phyloP scores from a whole-genome alignment of 1,140 invertebrate species.

The Latrodectus geometricus region DNA sequence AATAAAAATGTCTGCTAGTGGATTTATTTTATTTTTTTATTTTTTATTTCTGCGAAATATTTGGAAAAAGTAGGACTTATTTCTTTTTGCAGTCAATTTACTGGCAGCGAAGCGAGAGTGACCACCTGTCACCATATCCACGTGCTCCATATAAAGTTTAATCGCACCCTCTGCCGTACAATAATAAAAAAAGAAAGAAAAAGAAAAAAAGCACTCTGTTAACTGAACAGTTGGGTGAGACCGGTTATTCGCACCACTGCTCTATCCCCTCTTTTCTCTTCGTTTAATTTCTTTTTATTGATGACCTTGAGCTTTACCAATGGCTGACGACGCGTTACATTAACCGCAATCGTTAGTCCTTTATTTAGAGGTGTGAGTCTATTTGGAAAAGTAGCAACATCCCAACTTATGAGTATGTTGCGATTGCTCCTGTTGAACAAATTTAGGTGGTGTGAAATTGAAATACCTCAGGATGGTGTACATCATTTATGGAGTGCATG shows the following conservation, averaged over 20 bases:
- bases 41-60: too few relatives aligned
- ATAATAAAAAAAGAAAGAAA: slow-evolving; percentile 4
- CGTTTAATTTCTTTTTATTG: slow-evolving; percentile 15
- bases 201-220: neutral
- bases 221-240: neutral
- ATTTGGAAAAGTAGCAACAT: too few relatives aligned
- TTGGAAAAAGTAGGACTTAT: neutral
- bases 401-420: too few relatives aligned
- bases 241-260: slow-evolving; percentile 36
- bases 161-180: slow-evolving; percentile 13
- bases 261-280: neutral
- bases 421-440: too few relatives aligned
- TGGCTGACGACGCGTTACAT: slow-evolving; percentile 25
- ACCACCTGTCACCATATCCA: slow-evolving; percentile 15
- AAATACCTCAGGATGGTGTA: too few relatives aligned
- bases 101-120: neutral
- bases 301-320: slow-evolving; percentile 10
- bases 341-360: slow-evolving; percentile 17
- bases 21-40: too few relatives aligned
- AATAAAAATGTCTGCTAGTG: too few relatives aligned
- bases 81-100: neutral
- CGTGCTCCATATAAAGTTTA: slow-evolving; percentile 40
- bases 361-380: too few relatives aligned
- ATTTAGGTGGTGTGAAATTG: too few relatives aligned
- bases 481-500: too few relatives aligned